Evolutionary conservation across 1,140 invertebrate genomes (phyloP).

Genomic region (Mya arenaria): DNA sequence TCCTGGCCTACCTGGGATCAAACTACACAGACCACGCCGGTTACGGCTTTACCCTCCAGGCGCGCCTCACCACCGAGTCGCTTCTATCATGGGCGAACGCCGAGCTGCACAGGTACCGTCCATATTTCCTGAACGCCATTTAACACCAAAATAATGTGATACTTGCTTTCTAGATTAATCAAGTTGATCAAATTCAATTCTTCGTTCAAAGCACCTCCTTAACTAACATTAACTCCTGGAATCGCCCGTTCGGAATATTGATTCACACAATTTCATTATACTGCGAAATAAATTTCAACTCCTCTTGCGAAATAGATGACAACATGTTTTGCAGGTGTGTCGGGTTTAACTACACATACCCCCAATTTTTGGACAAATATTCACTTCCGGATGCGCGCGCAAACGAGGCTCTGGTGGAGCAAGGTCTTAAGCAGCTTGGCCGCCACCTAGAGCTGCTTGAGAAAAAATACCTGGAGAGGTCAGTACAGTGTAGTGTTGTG

Average conservation of each 20-base stretch:
- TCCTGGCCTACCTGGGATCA: conserved; percentile 63
- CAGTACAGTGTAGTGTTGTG: too few species aligned
- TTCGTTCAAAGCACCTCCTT: too few species aligned
- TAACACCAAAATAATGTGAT: too few species aligned
- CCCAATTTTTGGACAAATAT: conserved; percentile 69
- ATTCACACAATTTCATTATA: too few species aligned
- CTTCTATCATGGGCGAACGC: conserved; percentile 67
- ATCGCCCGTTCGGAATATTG: too few species aligned
- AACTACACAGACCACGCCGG: conserved; percentile 61
- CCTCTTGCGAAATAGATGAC: too few species aligned
- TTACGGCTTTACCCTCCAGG: conserved; percentile 50
- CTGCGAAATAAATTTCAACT: too few species aligned
- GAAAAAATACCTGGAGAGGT: conserved; percentile 61
- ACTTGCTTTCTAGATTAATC: too few species aligned
- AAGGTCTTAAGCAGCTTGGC: conserved; percentile 60
- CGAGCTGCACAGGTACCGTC: conserved; percentile 70
- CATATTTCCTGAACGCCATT: too few species aligned
- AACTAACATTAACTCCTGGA: too few species aligned
- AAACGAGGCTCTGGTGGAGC: conserved; percentile 64
- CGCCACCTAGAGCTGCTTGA: conserved; percentile 62
- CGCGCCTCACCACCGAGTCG: conserved; percentile 54
- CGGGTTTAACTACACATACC: conserved; percentile 64
- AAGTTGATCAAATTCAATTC: too few species aligned
- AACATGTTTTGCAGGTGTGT: conserved; percentile 59
- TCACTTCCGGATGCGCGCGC: conserved; percentile 56